Percentiles rank a stretch among this genome's conserved stretches.
Conservation (phyloP, 2,797 vertebrate genomes). For the Protosalanx chinensis region DNA sequence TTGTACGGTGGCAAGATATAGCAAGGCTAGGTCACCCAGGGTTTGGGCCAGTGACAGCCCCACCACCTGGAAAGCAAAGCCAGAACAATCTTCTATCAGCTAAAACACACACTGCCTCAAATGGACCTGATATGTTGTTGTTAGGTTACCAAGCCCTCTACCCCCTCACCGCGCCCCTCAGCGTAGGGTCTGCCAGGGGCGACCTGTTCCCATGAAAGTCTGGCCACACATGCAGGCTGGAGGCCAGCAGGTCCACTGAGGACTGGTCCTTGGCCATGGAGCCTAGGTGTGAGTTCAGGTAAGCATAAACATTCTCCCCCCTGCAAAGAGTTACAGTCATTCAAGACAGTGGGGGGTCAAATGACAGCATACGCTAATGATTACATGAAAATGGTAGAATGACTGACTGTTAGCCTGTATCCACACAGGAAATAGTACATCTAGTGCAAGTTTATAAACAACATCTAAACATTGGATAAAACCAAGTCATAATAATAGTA, state of each 20-base stretch:
- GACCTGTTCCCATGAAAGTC: conserved; percentile 98
- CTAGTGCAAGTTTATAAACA: neutral
- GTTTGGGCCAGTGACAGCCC: conserved; percentile 84
- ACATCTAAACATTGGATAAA: neutral
- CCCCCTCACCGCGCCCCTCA: conserved; percentile 92
- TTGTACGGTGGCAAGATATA: conserved; percentile 91
- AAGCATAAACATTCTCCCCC: conserved; percentile 81
- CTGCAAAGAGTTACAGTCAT: conserved; percentile 50
- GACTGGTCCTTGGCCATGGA: conserved; percentile 70
- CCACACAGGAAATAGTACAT: conserved; percentile 3
- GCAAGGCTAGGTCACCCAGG: conserved; percentile 88
- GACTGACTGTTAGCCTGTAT: neutral
- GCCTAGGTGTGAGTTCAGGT: conserved; percentile 87
- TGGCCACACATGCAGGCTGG: conserved; percentile 92
- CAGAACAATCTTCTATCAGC: neutral
- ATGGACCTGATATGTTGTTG: neutral
- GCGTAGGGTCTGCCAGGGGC: conserved; percentile 87
- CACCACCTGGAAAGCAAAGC: conserved; percentile 75
- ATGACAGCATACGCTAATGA: neutral
- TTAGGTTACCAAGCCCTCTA: neutral
- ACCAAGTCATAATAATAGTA: neutral
- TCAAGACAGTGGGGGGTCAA: neutral
- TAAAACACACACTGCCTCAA: neutral
- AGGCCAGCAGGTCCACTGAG: conserved; percentile 83
- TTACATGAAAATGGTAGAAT: neutral